Evolutionary conservation across 2,888 invertebrate genomes (phyloP).

Genomic region (Muschampia plurimacula): DNA sequence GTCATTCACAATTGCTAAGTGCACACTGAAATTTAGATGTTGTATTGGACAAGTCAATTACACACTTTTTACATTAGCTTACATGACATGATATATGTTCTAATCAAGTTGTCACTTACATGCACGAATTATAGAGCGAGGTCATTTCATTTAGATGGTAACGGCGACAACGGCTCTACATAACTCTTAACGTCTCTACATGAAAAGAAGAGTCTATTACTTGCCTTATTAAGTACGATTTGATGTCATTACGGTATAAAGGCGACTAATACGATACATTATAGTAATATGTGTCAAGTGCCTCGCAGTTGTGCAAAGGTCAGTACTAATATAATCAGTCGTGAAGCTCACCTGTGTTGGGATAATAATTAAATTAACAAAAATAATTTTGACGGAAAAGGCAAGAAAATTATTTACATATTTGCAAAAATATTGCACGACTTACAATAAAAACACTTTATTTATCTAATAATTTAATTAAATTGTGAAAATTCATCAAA

Average conservation of each 20-base stretch:
- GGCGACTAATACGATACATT: constrained; percentile 19
- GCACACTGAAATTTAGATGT: background rate
- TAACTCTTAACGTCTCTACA: background rate
- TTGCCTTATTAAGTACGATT: constrained; percentile 24
- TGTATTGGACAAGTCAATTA: background rate
- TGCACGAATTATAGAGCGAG: constrained; percentile 25
- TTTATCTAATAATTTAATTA: too few species aligned
- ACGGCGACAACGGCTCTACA: background rate
- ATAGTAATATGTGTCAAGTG: constrained; percentile 14
- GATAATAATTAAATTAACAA: background rate
- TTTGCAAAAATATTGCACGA: too few species aligned
- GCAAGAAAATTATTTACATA: too few species aligned
- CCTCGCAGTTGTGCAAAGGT: constrained; percentile 15
- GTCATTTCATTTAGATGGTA: constrained; percentile 24
- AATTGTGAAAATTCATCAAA: too few species aligned
- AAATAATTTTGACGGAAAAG: too few species aligned
- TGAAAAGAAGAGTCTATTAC: constrained; percentile 32
- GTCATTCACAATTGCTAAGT: too few species aligned
- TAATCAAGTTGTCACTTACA: constrained; percentile 34
- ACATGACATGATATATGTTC: constrained; percentile 24
- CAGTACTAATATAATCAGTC: background rate
- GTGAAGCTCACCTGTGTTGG: background rate
- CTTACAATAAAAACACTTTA: too few species aligned
- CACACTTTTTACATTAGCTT: background rate
- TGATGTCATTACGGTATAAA: constrained; percentile 24